Conservation (phyloP, 2,888 invertebrate genomes). For the Parthenolecanium corni region DNA sequence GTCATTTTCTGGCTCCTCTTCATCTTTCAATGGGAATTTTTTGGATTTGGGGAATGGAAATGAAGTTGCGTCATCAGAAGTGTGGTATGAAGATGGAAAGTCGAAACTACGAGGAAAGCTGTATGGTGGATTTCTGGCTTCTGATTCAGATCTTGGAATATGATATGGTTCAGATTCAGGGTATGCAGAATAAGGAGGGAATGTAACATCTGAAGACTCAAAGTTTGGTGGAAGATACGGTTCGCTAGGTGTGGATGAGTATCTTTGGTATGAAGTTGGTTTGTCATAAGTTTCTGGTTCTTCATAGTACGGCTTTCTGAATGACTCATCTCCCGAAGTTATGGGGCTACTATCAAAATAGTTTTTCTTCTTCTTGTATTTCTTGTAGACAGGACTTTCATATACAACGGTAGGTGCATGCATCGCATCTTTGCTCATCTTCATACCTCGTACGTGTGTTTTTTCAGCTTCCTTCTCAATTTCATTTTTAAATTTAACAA, state of each 20-base stretch:
- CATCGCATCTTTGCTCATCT: conserved; percentile 13
- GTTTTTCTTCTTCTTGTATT: neutral
- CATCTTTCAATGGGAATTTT: neutral
- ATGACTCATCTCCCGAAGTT: neutral
- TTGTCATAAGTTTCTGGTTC: conserved; percentile 8
- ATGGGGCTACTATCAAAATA: neutral
- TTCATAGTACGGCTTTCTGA: neutral
- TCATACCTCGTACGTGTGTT: conserved; percentile 14
- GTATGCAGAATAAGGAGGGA: neutral
- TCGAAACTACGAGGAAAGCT: neutral
- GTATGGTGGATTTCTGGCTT: neutral
- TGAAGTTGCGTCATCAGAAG: neutral
- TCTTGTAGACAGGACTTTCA: neutral
- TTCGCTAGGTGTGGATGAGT: neutral
- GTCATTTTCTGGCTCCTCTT: neutral
- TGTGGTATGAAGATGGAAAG: neutral
- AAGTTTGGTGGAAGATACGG: neutral
- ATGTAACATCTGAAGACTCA: conserved; percentile 3
- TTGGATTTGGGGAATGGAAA: neutral
- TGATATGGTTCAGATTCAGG: conserved; percentile 12
- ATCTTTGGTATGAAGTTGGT: neutral
- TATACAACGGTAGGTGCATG: conserved; percentile 3
- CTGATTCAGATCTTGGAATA: conserved; percentile 3
- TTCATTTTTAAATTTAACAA: conserved; percentile 19
- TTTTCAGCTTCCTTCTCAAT: conserved; percentile 13